Conservation (phyloP, 2,113 vertebrate genomes). For the Ailurus styani region DNA sequence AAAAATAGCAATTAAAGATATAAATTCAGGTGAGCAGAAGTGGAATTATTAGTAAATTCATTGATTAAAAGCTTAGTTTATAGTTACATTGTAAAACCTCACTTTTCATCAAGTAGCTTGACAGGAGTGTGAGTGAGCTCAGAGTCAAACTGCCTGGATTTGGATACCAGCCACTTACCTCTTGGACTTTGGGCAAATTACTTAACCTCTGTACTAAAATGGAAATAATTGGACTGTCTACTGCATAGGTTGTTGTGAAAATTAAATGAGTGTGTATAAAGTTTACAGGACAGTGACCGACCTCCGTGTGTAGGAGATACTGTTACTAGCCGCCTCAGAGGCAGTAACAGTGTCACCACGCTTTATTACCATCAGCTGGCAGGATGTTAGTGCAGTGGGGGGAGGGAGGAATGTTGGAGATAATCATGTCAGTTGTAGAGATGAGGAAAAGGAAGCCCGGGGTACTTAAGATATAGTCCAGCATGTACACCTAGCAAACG, state of each 20-base stretch:
- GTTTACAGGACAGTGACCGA: neutral
- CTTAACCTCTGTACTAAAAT: neutral
- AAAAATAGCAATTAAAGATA: neutral
- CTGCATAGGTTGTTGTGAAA: neutral
- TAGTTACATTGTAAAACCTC: neutral
- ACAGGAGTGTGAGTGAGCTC: neutral
- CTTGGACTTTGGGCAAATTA: neutral
- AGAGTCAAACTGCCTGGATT: neutral
- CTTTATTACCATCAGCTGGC: neutral
- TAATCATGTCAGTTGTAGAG: neutral
- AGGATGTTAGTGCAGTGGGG: neutral
- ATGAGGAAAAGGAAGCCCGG: neutral
- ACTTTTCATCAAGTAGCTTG: neutral
- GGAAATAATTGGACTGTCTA: neutral
- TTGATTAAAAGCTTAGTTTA: neutral
- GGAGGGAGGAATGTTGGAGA: neutral
- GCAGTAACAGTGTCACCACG: neutral
- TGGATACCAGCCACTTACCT: neutral
- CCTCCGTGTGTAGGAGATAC: neutral
- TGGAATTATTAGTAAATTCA: neutral
- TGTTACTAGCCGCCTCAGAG: neutral
- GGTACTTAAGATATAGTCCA: neutral
- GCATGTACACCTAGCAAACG: neutral
- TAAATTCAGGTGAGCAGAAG: neutral
- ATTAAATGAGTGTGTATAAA: neutral